Conservation (phyloP, 2,797 vertebrate genomes). For the Melanotaenia boesemani region DNA sequence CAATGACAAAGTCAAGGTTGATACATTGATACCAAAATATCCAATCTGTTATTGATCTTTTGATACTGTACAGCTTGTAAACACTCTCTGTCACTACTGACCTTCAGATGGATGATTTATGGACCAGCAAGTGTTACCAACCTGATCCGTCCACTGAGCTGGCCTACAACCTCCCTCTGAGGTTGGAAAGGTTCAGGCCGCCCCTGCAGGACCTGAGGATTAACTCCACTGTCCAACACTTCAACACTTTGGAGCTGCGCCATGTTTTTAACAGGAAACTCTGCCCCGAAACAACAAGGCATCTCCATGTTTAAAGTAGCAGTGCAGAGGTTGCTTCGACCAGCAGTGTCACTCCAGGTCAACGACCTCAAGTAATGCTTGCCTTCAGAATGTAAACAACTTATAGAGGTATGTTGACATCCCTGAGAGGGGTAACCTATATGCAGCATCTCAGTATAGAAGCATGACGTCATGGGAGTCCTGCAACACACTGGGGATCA, state of each 20-base stretch:
- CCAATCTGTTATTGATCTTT: neutral
- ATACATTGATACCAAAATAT: neutral
- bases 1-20: neutral
- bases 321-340: slow-evolving; percentile 3
- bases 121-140: slow-evolving; percentile 36
- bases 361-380: neutral
- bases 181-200: slow-evolving; percentile 34
- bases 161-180: neutral
- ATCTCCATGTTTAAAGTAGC: neutral
- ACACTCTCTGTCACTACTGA: slow-evolving; percentile 28
- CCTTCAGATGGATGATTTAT: slow-evolving; percentile 50
- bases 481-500: neutral
- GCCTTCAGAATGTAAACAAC: slow-evolving; percentile 32
- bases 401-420: neutral
- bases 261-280: slow-evolving; percentile 22
- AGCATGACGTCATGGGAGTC: neutral
- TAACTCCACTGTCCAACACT: slow-evolving; percentile 15
- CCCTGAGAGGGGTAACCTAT: neutral
- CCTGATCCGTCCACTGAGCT: slow-evolving; percentile 24
- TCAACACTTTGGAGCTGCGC: slow-evolving; percentile 4
- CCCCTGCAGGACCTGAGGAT: slow-evolving; percentile 29
- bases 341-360: slow-evolving; percentile 3
- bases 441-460: slow-evolving; percentile 5
- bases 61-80: slow-evolving; percentile 18
- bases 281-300: slow-evolving; percentile 36